phyloP scores from a whole-genome alignment of 2,113 vertebrate genomes.

The Puma concolor region DNA sequence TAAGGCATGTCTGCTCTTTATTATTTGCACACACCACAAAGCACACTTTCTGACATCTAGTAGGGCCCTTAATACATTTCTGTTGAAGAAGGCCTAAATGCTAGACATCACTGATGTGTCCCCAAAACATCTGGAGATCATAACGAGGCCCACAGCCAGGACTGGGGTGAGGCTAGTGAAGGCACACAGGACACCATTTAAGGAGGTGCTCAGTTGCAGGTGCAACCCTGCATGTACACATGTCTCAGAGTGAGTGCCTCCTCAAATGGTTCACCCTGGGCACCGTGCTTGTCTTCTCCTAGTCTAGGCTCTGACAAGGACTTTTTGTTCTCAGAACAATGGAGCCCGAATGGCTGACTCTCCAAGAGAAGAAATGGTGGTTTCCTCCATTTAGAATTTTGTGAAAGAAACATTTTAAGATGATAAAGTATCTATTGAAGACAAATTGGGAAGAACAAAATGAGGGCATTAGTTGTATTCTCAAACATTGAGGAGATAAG shows the following conservation, averaged over 20 bases:
- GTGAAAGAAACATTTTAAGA: background rate
- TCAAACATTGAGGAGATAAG: background rate
- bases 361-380: background rate
- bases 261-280: background rate
- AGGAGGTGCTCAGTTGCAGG: background rate
- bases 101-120: background rate
- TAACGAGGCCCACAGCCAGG: background rate
- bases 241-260: background rate
- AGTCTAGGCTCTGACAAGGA: background rate
- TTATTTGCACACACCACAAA: background rate
- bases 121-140: background rate
- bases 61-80: background rate
- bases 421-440: background rate
- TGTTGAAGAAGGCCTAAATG: background rate
- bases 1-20: background rate
- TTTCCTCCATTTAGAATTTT: background rate
- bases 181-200: background rate
- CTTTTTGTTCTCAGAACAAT: background rate
- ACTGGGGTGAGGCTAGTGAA: accelerated
- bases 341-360: background rate
- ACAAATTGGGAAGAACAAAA: background rate
- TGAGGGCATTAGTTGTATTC: background rate
- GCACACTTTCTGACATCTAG: background rate
- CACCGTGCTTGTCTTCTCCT: background rate
- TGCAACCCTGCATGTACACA: background rate